Percentiles rank a stretch among this genome's conserved stretches.
Conservation (phyloP, 2,797 vertebrate genomes). For the Melanogrammus aeglefinus region DNA sequence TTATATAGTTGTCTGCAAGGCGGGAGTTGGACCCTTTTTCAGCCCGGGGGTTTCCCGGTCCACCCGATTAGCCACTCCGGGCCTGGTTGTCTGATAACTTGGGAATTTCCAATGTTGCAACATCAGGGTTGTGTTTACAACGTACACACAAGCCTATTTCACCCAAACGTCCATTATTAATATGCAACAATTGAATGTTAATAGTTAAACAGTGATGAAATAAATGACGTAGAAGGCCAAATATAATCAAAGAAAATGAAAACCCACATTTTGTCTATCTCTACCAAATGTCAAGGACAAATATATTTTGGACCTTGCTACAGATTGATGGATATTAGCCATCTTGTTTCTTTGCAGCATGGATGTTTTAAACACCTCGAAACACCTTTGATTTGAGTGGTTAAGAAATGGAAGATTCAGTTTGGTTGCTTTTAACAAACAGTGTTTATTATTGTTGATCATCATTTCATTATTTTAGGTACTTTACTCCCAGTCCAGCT, state of each 20-base stretch:
- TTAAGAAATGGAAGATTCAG: not conserved
- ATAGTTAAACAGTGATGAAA: not conserved
- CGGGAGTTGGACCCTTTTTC: too few relatives aligned
- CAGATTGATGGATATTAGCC: too few relatives aligned
- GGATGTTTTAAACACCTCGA: too few relatives aligned
- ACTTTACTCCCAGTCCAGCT: constrained; percentile 65
- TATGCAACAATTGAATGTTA: not conserved
- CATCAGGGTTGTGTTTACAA: not conserved
- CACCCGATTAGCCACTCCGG: too few relatives aligned
- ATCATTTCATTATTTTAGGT: constrained; percentile 41
- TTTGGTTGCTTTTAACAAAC: constrained; percentile 35
- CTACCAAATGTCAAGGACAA: too few relatives aligned
- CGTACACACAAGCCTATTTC: not conserved
- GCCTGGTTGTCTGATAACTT: not conserved
- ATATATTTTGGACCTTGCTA: too few relatives aligned
- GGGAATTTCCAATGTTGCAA: not conserved
- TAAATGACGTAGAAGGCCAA: too few relatives aligned
- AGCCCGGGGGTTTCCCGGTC: too few relatives aligned
- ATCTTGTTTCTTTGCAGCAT: too few relatives aligned
- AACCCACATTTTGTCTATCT: not conserved
- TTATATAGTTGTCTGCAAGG: not conserved
- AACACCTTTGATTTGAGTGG: not conserved
- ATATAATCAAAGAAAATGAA: not conserved
- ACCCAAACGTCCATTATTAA: not conserved
- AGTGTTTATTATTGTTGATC: constrained; percentile 12